These are phyloP conservation scores for Athalia circularis DNA, from an alignment of 2,888 invertebrate genomes.

Conservation along the genomic window DNA sequence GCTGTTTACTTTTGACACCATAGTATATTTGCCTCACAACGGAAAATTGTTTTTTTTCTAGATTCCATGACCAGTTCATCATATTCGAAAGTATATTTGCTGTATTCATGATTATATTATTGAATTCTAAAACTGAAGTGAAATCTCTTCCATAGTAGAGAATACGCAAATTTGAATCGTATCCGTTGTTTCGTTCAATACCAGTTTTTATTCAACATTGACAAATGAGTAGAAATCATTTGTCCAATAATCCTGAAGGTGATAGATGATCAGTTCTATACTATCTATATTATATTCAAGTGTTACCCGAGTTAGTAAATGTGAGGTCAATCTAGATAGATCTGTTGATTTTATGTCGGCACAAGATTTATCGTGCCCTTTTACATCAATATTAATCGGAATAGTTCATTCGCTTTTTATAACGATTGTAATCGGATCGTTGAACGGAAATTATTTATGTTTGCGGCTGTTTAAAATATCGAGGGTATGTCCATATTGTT, in stretches of 20 bases:
- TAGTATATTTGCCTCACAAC: neutral
- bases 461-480: neutral
- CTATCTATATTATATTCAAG: conserved; percentile 25
- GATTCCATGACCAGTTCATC: too few species aligned
- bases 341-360: neutral
- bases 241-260: neutral
- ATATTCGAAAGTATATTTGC: too few species aligned
- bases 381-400: neutral
- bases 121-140: too few species aligned
- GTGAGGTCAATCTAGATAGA: conserved; percentile 3
- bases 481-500: neutral
- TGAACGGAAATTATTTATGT: conserved; percentile 11
- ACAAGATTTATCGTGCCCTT: neutral
- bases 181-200: neutral
- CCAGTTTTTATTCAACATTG: neutral
- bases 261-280: neutral
- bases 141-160: too few species aligned
- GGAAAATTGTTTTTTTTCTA: too few species aligned
- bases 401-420: conserved; percentile 5
- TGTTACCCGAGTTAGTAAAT: conserved; percentile 13
- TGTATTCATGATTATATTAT: too few species aligned
- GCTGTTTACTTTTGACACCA: conserved; percentile 4
- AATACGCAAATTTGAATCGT: neutral
- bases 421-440: neutral
- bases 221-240: conserved; percentile 3